Conservation (phyloP, 2,797 vertebrate genomes). For the Dryobates pubescens region DNA sequence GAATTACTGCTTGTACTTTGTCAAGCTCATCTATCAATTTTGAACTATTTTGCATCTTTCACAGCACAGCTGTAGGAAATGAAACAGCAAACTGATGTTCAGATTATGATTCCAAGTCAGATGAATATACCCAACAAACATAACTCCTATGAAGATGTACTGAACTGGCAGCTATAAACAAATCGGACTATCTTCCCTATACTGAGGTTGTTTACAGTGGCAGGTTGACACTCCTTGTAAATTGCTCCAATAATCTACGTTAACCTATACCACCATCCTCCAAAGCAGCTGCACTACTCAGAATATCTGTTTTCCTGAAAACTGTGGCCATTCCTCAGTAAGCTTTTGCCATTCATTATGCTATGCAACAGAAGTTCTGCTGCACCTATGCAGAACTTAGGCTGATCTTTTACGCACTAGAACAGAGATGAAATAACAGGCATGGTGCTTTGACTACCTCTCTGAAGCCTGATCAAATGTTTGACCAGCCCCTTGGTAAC, state of each 20-base stretch:
- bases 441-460: background rate
- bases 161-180: background rate
- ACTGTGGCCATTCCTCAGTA: background rate
- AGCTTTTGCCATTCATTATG: background rate
- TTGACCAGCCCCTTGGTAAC: background rate
- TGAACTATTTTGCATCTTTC: background rate
- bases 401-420: background rate
- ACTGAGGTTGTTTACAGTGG: background rate
- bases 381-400: background rate
- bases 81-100: background rate
- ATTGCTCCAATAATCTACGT: background rate
- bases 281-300: background rate
- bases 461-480: background rate
- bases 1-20: background rate
- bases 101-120: background rate
- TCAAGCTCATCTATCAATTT: background rate
- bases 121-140: background rate
- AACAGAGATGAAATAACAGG: background rate
- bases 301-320: background rate
- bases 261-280: background rate
- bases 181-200: background rate
- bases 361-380: background rate
- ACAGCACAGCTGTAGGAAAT: background rate
- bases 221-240: background rate
- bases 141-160: background rate